phyloP scores from a whole-genome alignment of 2,113 vertebrate species.

The Albula glossodonta region DNA sequence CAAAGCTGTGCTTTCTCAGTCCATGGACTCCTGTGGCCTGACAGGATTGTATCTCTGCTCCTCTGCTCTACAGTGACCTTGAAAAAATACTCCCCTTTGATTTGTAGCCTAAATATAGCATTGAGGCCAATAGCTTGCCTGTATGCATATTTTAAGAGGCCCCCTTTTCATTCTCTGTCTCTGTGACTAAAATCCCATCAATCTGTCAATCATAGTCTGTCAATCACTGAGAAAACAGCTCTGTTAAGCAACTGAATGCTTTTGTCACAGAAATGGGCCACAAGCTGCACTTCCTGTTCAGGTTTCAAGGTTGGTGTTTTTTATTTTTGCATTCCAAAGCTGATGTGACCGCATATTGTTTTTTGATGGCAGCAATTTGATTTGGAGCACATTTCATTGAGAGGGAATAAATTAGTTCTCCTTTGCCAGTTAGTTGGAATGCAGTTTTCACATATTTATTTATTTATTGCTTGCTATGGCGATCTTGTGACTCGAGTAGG shows the following conservation, averaged over 20 bases:
- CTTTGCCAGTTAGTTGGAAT: neutral
- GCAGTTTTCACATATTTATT: neutral
- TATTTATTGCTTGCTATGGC: neutral
- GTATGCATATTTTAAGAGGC: neutral
- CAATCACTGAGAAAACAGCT: slow-evolving; percentile 3
- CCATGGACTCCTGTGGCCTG: neutral
- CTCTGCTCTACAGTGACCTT: neutral
- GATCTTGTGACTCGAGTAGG: neutral
- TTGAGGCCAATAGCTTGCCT: neutral
- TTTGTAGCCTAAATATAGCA: slow-evolving; percentile 14
- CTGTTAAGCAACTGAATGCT: neutral
- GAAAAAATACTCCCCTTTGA: slow-evolving; percentile 19
- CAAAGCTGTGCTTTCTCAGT: neutral
- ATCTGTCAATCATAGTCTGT: neutral
- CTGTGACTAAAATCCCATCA: neutral
- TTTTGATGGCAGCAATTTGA: neutral
- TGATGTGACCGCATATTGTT: neutral
- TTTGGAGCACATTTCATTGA: neutral
- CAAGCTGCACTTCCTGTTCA: neutral
- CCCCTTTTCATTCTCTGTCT: neutral
- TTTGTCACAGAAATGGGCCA: neutral
- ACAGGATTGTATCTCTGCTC: fast-evolving
- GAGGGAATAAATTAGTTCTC: neutral
- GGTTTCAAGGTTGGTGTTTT: neutral
- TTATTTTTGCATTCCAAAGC: neutral